Base-by-base conservation (phyloP, 2,888 invertebrate species). In the Sinohyriopsis cumingii region DNA sequence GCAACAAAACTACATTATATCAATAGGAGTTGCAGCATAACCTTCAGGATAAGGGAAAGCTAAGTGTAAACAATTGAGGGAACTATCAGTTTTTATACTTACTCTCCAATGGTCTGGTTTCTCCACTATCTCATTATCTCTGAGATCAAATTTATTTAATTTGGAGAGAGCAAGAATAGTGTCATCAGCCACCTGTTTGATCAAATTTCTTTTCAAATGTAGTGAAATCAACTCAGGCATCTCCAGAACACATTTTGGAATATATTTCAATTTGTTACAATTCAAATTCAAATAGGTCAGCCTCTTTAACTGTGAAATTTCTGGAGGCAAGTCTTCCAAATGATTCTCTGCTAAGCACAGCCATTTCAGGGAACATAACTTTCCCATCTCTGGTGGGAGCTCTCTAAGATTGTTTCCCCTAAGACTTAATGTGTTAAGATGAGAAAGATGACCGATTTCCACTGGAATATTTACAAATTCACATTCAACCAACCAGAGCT, bases 71-170 rank as follows among this genome's bases (percentile, higher is more conserved):
- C 7, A 33, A 33, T 7, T 33, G 33, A 7, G 33, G 0, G 45
- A 12, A 45, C 45, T 45, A 45, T 45, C 45, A 45, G 45, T 45
- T 45, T 12, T 45, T 45, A 45, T 45, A 61, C 68, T 73, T 78
- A 87, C 88, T 86, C 86, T 87, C 88, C 88, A 88, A 66, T 87
- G 85, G 7, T 71, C 67, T n/a, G 87, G 88, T 61, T 83, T 82
- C n/a, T 75, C 73, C 7, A 69, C 63, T 19, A 89, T 79, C n/a
- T 65, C 65, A 68, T 86, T 88, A 57, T 88, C 86, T 69, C 88
- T 77, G 28, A 89, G 77, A 78, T 89, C 89, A 78, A 89, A 82
- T 63, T 84, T 84, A n/a, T 80, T 80, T 5, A 89, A 79, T 54
- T 82, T 80, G 5, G 85, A 78, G 55, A 88, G 72, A 9, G 80